Evolutionary conservation across 1,140 invertebrate genomes (phyloP), one percentile per base, ranked within the genome.

Genomic region (Bacillus rossius): DNA sequence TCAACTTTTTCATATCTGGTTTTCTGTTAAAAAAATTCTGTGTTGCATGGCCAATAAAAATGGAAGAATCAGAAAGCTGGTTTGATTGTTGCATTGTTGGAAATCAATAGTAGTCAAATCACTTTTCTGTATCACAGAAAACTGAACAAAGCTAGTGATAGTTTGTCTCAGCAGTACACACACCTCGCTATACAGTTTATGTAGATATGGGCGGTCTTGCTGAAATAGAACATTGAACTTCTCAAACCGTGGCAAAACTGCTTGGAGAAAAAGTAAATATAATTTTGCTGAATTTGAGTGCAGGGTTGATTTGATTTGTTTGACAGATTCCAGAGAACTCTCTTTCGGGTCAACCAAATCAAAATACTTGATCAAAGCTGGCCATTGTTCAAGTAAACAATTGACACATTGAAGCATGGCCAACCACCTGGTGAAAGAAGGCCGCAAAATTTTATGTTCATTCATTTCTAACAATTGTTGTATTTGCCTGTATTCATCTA

Each of bases 361-460:
- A 53, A 40, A 53, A 26, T 51, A 20, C 10, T 20, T 5, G 4
- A 29, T 53, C 17, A 53, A 22, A 26, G 51, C 8, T 20, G 23
- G 51, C 51, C 51, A 53, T 38, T 53, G 51, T 4, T 40, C 51
- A 16, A 53, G 19, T 14, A 53, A 8, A 38, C 23, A 13, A 13
- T 53, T 19, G 2, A 53, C 51, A 26, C 23, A 23, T 13, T 22
- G 51, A 20, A 53, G 51, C 23, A 53, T 10, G 13, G 51, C 23
- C 20, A 53, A 29, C 51, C 51, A 53, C 14, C 51, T 23, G 10
- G 51, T 53, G 14, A 26, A 34, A 13, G 25, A 53, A 14, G 51
- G 23, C 1, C 20, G 8, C 37, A 53, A 53, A 53, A 53, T 53
- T 38, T 53, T 53, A 19, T 53, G 51, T 14, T 23, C 19, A 13